These are phyloP conservation scores for Microplitis deprimator DNA, from an alignment of 2,888 invertebrate species.

Conservation along the genomic window DNA sequence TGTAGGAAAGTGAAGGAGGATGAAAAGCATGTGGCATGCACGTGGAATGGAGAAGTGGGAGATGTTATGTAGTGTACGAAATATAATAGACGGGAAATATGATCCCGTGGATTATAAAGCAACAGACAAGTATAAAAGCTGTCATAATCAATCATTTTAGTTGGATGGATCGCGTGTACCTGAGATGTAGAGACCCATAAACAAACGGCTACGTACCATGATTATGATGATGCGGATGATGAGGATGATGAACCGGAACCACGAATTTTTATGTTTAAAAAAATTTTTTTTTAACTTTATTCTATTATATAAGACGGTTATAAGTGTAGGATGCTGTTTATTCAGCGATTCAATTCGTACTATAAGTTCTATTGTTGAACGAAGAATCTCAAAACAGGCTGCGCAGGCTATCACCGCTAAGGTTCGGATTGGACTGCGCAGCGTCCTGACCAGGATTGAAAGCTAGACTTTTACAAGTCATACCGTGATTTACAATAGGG, in stretches of 20 bases:
- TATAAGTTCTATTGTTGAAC: slow-evolving; percentile 19
- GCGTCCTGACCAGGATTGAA: slow-evolving; percentile 69
- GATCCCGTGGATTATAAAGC: slow-evolving; percentile 51
- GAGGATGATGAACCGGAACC: slow-evolving; percentile 9
- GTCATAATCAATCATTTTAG: slow-evolving; percentile 68
- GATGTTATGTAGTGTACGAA: not conserved
- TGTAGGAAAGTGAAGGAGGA: not conserved
- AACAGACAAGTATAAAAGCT: slow-evolving; percentile 68
- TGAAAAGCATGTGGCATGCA: slow-evolving; percentile 1
- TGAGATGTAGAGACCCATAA: slow-evolving; percentile 53
- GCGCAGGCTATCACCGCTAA: slow-evolving; percentile 57
- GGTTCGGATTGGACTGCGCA: slow-evolving; percentile 67
- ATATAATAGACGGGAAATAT: slow-evolving; percentile 49
- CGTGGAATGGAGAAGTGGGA: not conserved
- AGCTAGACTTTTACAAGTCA: slow-evolving; percentile 58
- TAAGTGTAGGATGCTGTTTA: slow-evolving; percentile 6
- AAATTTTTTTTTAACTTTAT: not conserved
- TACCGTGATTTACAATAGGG: slow-evolving; percentile 51
- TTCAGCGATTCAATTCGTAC: slow-evolving; percentile 19
- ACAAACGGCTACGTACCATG: slow-evolving; percentile 64
- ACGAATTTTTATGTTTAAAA: not conserved
- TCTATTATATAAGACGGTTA: not conserved
- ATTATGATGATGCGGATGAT: slow-evolving; percentile 10
- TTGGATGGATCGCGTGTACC: slow-evolving; percentile 62
- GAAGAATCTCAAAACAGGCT: slow-evolving; percentile 19